Percentiles rank a stretch among this genome's conserved stretches.
phyloP scores from a whole-genome alignment of 2,888 invertebrate genomes.

The Lasioglossum pauxillum region DNA sequence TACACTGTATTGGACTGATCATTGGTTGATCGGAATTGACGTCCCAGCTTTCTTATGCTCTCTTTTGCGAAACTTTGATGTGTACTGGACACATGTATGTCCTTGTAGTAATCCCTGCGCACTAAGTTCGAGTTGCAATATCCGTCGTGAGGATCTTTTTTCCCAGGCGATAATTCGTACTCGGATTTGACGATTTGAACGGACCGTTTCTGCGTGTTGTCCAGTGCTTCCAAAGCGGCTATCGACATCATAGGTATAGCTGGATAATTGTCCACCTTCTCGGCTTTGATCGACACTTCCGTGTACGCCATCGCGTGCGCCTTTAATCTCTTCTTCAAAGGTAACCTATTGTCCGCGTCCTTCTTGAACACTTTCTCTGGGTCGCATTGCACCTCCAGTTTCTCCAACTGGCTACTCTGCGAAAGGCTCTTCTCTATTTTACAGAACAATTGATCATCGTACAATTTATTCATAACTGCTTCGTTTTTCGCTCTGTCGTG shows the following conservation, averaged over 20 bases:
- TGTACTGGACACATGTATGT: conserved; percentile 58
- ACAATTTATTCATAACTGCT: conserved; percentile 69
- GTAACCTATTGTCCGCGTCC: conserved; percentile 76
- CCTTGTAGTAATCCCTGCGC: conserved; percentile 71
- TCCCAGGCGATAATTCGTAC: conserved; percentile 47
- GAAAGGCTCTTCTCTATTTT: conserved; percentile 71
- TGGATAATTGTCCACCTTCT: conserved; percentile 71
- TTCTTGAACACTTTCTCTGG: conserved; percentile 68
- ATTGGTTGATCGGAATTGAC: conserved; percentile 48
- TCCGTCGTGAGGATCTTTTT: conserved; percentile 36
- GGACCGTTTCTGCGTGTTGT: conserved; percentile 52
- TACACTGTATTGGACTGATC: conserved; percentile 56
- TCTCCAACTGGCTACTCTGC: conserved; percentile 65
- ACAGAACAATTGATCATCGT: conserved; percentile 73
- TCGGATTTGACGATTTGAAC: conserved; percentile 53
- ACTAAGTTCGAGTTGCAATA: conserved; percentile 67
- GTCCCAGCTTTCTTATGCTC: conserved; percentile 64
- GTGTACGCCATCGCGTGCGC: conserved; percentile 73
- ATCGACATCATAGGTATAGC: conserved; percentile 79
- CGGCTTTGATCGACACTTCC: conserved; percentile 68
- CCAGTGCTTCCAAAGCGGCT: conserved; percentile 73
- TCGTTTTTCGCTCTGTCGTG: conserved; percentile 67
- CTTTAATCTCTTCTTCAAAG: conserved; percentile 80
- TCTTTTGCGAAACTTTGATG: conserved; percentile 61
- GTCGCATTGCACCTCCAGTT: conserved; percentile 65